Base-by-base conservation (phyloP, 2,797 vertebrate genomes). In the Esox lucius region DNA sequence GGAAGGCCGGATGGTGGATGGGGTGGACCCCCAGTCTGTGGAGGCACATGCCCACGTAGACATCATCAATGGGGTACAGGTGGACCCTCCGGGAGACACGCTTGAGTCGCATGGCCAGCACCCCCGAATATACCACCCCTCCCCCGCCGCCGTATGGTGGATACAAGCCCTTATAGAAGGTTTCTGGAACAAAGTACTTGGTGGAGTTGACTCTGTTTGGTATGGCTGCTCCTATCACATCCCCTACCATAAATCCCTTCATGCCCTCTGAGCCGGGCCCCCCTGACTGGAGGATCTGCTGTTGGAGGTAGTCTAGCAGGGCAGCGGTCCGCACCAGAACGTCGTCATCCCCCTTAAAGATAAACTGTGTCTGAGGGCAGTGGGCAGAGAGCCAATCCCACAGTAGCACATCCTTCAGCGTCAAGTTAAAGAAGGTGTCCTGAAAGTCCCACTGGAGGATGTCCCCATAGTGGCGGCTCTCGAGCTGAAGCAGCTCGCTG, bases 41-140 rank as follows among this genome's bases (percentile, higher is more conserved):
- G 86, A 94, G 90, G 78, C 92, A 95, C 93, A 94, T 91, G 17
- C 95, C 94, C 3, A 94, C 76, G 1, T 87, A 95, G 22, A 94
- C 93, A 0, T 95, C 94, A 1, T 95, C 93, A 2, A 94, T 94
- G 59, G 94, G 94, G 78, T 87, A 95, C 33, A 96, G 89, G 85
- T 92, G 78, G 78, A 95, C 76, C 24, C 83, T 91, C 79, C 87
- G 87, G 19, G 95, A 94, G 28, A 93, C 69, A 8, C 68, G 1
- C 12, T 86, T 68, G 0, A 94, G 89, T 13, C 81, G 89, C n/a
- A 74, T 79, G 70, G 89, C 67, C 81, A 95, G 46, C 71, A 83
- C 73, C 48, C 92, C 92, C 0, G 95, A 95, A 81, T 94, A 95
- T 39, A 95, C 74, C 78, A 94, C 84, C 0, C 93, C 94, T 59